Conservation (phyloP, 2,113 vertebrate species). For the Elanoides forficatus region DNA sequence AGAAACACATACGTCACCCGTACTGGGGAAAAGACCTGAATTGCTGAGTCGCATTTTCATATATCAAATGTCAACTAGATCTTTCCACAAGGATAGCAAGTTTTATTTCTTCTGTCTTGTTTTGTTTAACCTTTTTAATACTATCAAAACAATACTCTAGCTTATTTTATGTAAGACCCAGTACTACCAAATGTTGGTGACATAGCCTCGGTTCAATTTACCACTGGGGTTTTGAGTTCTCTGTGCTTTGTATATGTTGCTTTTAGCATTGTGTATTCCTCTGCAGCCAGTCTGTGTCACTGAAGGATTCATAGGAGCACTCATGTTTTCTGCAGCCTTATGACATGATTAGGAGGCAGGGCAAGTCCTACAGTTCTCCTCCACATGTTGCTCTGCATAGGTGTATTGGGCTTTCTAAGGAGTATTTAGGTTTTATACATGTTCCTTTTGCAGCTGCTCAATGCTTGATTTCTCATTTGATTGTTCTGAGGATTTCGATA, state of each 20-base stretch:
- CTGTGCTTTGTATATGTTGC: neutral
- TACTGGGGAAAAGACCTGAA: neutral
- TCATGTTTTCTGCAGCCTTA: neutral
- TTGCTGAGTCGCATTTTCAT: neutral
- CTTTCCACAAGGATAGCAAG: neutral
- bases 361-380: neutral
- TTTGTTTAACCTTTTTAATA: neutral
- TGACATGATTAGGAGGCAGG: neutral
- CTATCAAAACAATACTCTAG: neutral
- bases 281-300: neutral
- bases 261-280: neutral
- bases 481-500: slow-evolving; percentile 93
- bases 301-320: neutral
- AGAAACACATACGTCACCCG: slow-evolving; percentile 38
- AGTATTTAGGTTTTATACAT: slow-evolving; percentile 43
- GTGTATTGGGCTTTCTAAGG: neutral
- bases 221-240: neutral
- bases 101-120: neutral
- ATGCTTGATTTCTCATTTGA: slow-evolving; percentile 99
- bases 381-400: neutral
- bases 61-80: neutral
- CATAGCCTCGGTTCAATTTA: neutral
- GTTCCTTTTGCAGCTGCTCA: slow-evolving; percentile 89
- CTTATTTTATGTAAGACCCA: neutral
- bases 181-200: neutral